Evolutionary conservation across 2,113 vertebrate species (phyloP).

Genomic region (Pampusana beccarii): DNA sequence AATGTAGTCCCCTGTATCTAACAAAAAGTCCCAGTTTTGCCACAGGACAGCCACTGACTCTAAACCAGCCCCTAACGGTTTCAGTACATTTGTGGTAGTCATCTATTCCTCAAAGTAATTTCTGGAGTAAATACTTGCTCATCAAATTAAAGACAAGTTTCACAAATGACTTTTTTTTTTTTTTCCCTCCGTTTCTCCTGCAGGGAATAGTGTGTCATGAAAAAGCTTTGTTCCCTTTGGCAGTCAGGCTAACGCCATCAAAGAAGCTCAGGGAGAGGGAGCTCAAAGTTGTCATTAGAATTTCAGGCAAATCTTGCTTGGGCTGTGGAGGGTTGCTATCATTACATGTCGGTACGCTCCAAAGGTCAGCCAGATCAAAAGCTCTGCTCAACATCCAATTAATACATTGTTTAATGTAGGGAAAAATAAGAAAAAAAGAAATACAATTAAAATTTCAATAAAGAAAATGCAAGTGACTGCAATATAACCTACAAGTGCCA

Average conservation of each 20-base stretch:
- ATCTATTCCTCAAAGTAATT: background rate
- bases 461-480: conserved; percentile 1
- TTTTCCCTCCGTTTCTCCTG: conserved; percentile 6
- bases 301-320: conserved; percentile 19
- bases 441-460: conserved; percentile 17
- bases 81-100: background rate
- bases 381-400: conserved; percentile 40
- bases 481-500: background rate
- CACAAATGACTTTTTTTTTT: background rate
- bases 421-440: background rate
- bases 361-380: conserved; percentile 27
- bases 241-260: conserved; percentile 39
- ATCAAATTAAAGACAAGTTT: background rate
- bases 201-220: conserved; percentile 7
- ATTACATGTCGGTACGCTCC: background rate
- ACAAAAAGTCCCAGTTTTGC: background rate
- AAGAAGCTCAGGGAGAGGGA: conserved; percentile 40
- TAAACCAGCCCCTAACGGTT: background rate
- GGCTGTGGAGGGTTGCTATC: background rate
- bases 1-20: background rate
- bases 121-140: conserved; percentile 3
- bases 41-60: background rate
- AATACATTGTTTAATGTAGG: conserved; percentile 32
- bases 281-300: conserved; percentile 56
- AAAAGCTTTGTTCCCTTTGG: conserved; percentile 52